Conservation (phyloP, 2,113 vertebrate genomes). For the Epinephelus fuscoguttatus region DNA sequence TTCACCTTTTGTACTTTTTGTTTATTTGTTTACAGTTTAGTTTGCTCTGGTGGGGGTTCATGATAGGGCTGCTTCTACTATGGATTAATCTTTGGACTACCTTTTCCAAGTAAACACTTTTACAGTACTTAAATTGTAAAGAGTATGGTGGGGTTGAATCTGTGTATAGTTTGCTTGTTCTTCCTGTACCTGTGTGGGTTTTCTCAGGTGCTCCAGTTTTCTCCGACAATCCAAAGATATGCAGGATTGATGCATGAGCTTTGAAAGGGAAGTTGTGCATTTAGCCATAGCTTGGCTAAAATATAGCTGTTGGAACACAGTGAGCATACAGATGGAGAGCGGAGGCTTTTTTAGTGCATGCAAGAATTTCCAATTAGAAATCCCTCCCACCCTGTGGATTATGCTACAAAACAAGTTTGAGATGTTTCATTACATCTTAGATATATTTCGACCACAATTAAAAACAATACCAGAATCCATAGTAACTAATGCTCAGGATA, state of each 20-base stretch:
- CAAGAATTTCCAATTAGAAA: neutral
- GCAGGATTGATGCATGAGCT: neutral
- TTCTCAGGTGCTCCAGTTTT: neutral
- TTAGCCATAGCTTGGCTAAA: conserved; percentile 5
- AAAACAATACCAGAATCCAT: neutral
- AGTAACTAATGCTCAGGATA: neutral
- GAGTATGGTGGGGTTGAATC: neutral
- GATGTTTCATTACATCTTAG: neutral
- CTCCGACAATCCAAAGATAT: neutral
- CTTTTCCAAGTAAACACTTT: neutral
- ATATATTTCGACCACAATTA: neutral
- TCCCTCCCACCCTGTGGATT: neutral
- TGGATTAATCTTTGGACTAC: neutral
- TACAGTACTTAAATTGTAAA: too few species aligned
- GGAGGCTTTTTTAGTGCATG: neutral
- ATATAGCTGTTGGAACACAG: neutral
- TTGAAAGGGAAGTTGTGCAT: conserved; percentile 9
- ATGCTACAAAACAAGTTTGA: neutral
- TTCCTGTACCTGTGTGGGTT: neutral
- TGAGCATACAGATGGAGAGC: neutral
- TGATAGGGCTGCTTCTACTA: too few species aligned
- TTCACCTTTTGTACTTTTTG: neutral
- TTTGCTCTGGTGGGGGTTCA: neutral
- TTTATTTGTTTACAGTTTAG: neutral
- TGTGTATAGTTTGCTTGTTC: neutral